Base-by-base conservation (phyloP, 2,797 vertebrate species). In the Podarcis siculus region DNA sequence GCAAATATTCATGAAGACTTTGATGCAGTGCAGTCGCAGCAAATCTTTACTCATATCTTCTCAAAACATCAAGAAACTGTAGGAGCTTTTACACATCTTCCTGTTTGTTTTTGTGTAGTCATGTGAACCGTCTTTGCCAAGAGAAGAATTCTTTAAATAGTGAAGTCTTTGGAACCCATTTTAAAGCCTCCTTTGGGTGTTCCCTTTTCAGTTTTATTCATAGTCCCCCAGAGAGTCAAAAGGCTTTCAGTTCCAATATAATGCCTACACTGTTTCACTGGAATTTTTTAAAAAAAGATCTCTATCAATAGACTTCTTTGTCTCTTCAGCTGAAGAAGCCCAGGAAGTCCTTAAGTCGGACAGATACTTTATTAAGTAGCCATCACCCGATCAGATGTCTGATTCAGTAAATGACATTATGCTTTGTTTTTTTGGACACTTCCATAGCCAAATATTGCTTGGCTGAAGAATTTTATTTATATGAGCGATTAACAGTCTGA, bases 251-350 rank as follows among this genome's bases (percentile, higher is more conserved):
- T 55, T 89, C 66, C 66, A 80, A 90, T 71, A 88, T 61, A 94
- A 85, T 92, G 86, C 91, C 83, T 72, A 42, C 15, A 19, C 79
- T 89, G 81, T 95, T 95, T 32, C 5, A 80, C 42, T 91, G 23
- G 83, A 90, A 79, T 87, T 55, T 55, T 55, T 49, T 55, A 64
- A 39, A 82, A 89, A 73, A 61, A 95, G 5, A 37, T 42, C 8
- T 86, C 64, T 8, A 3, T 91, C 61, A 94, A n/a, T 91, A 87
- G 85, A 73, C 7, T n/a, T 10, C 87, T 85, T 94, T 95, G 87
- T 95, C 79, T 88, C 13, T 6, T 71, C 0, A 27, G 0, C 77
- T 83, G 79, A 86, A 80, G 82, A 21, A 78, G 17, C 55, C 61
- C 45, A 91, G 79, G 85, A 90, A 89, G 89, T 85, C 72, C 66